Evolutionary conservation across 2,113 vertebrate species (phyloP).

Genomic region (Chrysochloris asiatica): DNA sequence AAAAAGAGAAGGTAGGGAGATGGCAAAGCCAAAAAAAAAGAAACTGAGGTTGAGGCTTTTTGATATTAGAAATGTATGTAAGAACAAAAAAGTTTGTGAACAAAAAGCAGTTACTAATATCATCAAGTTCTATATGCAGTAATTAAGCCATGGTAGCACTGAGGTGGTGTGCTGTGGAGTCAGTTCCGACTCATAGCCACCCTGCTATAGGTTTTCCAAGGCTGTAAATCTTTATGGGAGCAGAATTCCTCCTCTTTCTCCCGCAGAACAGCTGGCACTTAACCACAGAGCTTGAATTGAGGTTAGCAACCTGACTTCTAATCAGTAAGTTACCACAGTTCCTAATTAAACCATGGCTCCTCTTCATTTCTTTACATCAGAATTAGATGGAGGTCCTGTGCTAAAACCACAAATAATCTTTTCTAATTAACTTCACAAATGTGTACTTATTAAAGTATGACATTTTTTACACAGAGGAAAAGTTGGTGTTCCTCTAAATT

Average conservation of each 20-base stretch:
- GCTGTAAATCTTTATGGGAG: too few species aligned
- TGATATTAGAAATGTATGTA: neutral
- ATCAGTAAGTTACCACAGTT: too few species aligned
- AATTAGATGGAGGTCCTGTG: neutral
- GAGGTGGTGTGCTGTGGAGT: too few species aligned
- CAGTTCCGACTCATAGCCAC: too few species aligned
- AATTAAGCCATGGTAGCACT: too few species aligned
- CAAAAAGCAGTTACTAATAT: neutral
- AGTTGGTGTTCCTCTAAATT: neutral
- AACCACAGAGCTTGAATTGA: too few species aligned
- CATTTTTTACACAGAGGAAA: neutral
- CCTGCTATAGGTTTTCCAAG: too few species aligned
- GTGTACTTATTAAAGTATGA: neutral
- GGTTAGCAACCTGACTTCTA: too few species aligned
- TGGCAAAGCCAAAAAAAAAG: neutral
- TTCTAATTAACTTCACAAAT: neutral
- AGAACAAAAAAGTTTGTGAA: neutral
- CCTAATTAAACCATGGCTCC: neutral
- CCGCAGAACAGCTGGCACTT: too few species aligned
- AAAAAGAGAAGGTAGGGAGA: rapidly evolving
- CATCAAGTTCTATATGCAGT: neutral
- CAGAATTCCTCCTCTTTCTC: too few species aligned
- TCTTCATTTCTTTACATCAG: neutral
- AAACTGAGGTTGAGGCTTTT: neutral
- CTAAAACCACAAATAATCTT: neutral